Conservation (phyloP, 2,888 invertebrate genomes). For the Lottia gigantea region DNA sequence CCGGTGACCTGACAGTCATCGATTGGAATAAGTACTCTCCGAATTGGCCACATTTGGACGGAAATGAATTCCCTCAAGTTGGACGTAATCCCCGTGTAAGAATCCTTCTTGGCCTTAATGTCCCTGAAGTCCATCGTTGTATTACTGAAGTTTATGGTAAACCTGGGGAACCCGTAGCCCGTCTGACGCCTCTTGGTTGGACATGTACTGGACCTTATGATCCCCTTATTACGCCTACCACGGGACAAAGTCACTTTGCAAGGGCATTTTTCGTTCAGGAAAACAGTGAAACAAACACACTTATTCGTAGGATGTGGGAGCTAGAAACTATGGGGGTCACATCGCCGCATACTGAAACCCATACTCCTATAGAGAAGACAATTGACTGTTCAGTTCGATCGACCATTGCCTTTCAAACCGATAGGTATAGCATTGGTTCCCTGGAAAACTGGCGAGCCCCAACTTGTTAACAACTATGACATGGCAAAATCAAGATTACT, state of each 20-base stretch:
- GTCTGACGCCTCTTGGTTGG: conserved; percentile 21
- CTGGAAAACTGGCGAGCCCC: not conserved
- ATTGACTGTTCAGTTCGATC: not conserved
- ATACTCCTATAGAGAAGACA: not conserved
- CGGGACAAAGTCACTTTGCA: not conserved
- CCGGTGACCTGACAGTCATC: conserved; percentile 12
- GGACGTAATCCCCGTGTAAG: conserved; percentile 11
- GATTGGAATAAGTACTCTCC: conserved; percentile 2
- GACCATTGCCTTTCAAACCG: not conserved
- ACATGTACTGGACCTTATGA: conserved; percentile 11
- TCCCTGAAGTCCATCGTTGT: conserved; percentile 10
- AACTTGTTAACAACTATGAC: not conserved
- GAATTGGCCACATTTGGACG: conserved; percentile 16
- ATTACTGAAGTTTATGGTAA: conserved; percentile 13
- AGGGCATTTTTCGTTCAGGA: not conserved
- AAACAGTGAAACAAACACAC: not conserved
- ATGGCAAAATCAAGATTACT: not conserved
- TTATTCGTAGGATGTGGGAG: conserved; percentile 1
- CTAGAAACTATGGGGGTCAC: not conserved
- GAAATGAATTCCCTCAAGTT: conserved; percentile 13
- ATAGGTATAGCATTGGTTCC: not conserved
- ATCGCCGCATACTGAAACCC: not conserved
- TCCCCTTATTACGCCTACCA: not conserved
- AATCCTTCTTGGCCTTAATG: conserved; percentile 14
- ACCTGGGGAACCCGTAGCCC: conserved; percentile 15